Evolutionary conservation across 2,113 vertebrate species (phyloP), one percentile per base, ranked within the genome.

Genomic region (Psilopsiagon aymara): DNA sequence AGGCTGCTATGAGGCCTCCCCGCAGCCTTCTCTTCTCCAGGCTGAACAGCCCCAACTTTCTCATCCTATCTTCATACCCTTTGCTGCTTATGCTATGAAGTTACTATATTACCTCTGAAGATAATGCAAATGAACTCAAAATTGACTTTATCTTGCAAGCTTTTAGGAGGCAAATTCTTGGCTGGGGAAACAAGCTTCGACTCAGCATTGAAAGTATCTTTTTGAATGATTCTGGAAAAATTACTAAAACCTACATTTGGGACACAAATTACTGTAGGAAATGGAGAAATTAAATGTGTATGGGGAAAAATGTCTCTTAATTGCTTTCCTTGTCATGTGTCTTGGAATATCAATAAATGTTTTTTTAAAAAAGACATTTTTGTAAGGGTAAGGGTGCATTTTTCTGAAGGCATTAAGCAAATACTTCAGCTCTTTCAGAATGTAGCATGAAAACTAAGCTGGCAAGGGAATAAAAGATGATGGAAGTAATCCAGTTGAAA

Each of bases 41-140:
- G 39, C 9, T 39, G 39, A 39, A 39, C 39, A 39, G 39, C 39
- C 39, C 39, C 39, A 39, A 39, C 39, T 39, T 39, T 39, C 39
- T 39, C 39, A 39, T 8, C 39, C 39, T 39, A 39, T 39, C 39
- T 39, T 39, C 39, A 39, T 39, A 39, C 39, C 73, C 62, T 94
- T 89, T 63, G 62, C 77, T 89, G 77, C 64, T 93, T 78, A 39
- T 78, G 68, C 55, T 90, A 76, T 81, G 67, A 93, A 83, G 68
- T 92, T 86, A 57, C 66, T 89, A 11, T 90, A 39, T 92, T 94
- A 62, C 89, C 53, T 92, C 74, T 62, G 49, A 88, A 82, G 67
- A 73, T 92, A 91, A 94, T 89, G 90, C 95, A 96, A 94, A 89
- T 66, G 2, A 92, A 52, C 29, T 53, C 20, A 79, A 93, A 95